These are phyloP conservation scores for Acronicta leporina DNA, from an alignment of 2,888 invertebrate species.

Conservation along the genomic window DNA sequence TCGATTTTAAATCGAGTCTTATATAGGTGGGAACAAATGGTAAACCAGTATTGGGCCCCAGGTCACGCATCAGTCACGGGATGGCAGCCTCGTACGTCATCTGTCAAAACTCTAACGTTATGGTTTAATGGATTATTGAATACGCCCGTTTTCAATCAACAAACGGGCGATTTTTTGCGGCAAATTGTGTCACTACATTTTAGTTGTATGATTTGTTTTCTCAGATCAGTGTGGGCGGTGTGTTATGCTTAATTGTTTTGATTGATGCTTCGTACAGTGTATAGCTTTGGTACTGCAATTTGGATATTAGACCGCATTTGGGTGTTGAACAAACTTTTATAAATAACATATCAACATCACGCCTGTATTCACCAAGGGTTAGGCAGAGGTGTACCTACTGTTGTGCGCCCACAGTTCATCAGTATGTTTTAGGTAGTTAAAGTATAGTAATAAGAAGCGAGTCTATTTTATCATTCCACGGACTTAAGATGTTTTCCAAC, in stretches of 20 bases:
- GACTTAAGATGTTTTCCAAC: too few species aligned
- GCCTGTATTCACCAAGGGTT: too few species aligned
- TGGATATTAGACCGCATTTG: constrained; percentile 33
- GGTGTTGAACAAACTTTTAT: constrained; percentile 17
- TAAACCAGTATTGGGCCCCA: constrained; percentile 37
- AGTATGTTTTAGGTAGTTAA: too few species aligned
- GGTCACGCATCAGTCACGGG: constrained; percentile 70
- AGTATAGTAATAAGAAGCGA: too few species aligned
- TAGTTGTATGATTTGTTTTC: constrained; percentile 61
- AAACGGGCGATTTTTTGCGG: constrained; percentile 69
- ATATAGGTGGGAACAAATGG: constrained; percentile 40
- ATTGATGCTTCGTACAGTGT: constrained; percentile 60
- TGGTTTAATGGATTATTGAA: constrained; percentile 80
- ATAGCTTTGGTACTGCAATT: constrained; percentile 30
- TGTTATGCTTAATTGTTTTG: constrained; percentile 62
- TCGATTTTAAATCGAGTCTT: constrained; percentile 19
- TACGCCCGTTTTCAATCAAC: constrained; percentile 76
- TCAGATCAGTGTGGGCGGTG: constrained; percentile 56
- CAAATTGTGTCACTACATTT: constrained; percentile 63
- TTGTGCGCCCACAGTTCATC: too few species aligned
- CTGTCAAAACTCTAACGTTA: constrained; percentile 77
- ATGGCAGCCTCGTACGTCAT: constrained; percentile 68
- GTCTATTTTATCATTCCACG: too few species aligned
- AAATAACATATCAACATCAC: too few species aligned
- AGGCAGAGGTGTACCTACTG: too few species aligned